Base-by-base conservation (phyloP, 2,888 invertebrate species). In the Drosophila neotestacea region DNA sequence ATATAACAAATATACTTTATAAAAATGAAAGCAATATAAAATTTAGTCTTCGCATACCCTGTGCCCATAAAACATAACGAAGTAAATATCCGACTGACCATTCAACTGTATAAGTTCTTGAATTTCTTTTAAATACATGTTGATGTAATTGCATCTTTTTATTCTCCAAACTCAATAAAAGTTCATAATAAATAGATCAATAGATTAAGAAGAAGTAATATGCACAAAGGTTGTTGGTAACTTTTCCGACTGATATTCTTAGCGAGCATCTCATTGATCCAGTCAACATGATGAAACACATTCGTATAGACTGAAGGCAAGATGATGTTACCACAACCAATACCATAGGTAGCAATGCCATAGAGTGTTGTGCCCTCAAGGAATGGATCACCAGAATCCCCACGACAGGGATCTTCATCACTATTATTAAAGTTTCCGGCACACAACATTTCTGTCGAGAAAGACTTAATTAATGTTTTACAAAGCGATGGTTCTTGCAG, bases 301-400 rank as follows among this genome's bases (percentile, higher is more conserved):
- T 76, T 42, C 7, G 83, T 73, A 7, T 79, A 81, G 9, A 81
- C 65, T 0, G 81, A 82, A 1, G 81, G 85, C 5, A 41, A 0
- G 0, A 0, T 0, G 0, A 0, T 0, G 9, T 34, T 6, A 5
- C 76, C 79, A 16, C 81, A 81, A 1, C 79, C 73, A 5, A 70
- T 9, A 0, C 30, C 6, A 48, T 68, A 44, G 0, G 61, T 36
- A 4, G 44, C 61, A 6, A 81, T n/a, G 2, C 85, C 81, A 10
- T 73, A 79, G 9, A 81, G 4, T 0, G 58, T 72, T 1, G 6
- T 4, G 1, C 48, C 13, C 0, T 30, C 1, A 5, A 82, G 9
- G 6, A 82, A 7, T 0, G 81, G 81, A 42, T 52, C 34, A 0
- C 82, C 82, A 4, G 68, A 32, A 9, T 82, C 82, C 4, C 82